A percentile compares a stretch with the other conserved stretches of the same genome.
phyloP scores from a whole-genome alignment of 2,888 invertebrate genomes.

The Erynnis tages region DNA sequence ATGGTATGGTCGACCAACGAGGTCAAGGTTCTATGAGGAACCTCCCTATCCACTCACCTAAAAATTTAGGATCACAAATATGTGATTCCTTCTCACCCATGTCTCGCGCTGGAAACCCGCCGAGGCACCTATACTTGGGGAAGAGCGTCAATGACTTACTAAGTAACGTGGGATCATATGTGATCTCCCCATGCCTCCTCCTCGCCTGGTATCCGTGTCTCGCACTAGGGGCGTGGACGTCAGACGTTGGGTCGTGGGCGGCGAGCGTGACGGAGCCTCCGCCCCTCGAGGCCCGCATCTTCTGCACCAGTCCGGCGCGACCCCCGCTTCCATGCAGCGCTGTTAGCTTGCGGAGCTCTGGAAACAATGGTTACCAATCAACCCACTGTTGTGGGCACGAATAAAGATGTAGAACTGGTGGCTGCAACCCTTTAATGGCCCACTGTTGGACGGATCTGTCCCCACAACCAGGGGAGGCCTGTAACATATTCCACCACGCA shows the following conservation, averaged over 20 bases:
- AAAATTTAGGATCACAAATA: no score
- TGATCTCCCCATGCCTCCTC: constrained; percentile 78
- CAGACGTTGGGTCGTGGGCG: constrained; percentile 81
- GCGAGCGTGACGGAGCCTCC: constrained; percentile 42
- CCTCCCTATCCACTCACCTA: not conserved
- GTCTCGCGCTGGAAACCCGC: no score
- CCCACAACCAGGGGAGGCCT: no score
- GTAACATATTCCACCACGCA: no score
- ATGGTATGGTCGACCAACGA: no score
- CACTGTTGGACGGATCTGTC: no score
- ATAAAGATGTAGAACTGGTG: no score
- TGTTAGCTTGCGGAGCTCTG: constrained; percentile 63
- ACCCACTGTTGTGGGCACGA: no score
- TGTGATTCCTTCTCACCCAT: no score
- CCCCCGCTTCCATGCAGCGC: constrained; percentile 53
- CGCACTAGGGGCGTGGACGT: constrained; percentile 83
- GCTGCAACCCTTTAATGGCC: no score
- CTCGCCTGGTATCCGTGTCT: constrained; percentile 85
- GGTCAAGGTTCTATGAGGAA: not conserved
- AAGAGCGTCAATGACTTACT: no score
- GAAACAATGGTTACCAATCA: not conserved
- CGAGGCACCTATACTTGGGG: no score
- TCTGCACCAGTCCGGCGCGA: constrained; percentile 41
- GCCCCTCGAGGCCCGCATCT: constrained; percentile 49
- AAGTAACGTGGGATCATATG: constrained; percentile 55